Evolutionary conservation across 2,888 invertebrate species (phyloP).

Genomic region (Teinopalpus imperialis): DNA sequence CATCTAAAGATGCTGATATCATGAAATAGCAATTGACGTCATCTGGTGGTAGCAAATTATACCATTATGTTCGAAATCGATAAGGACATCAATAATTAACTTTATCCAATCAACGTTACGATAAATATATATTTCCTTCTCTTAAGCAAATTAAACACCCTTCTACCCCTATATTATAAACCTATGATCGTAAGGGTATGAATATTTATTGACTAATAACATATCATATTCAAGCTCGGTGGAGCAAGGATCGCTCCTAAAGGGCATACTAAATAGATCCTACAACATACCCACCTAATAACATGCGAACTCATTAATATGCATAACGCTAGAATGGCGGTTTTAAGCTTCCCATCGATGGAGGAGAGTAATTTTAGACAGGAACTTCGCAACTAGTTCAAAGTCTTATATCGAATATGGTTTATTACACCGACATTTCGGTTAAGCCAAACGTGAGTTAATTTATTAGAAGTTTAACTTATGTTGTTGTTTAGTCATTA

Average conservation of each 20-base stretch:
- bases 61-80: no score
- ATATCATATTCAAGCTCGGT: slow-evolving; percentile 37
- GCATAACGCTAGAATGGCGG: slow-evolving; percentile 63
- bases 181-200: no score
- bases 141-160: no score
- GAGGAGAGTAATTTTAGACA: slow-evolving; percentile 56
- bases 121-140: no score
- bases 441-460: slow-evolving; percentile 33
- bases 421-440: slow-evolving; percentile 53
- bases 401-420: slow-evolving; percentile 57
- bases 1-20: background rate
- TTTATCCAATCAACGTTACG: no score
- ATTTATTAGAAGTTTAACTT: slow-evolving; percentile 42
- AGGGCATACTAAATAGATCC: slow-evolving; percentile 36
- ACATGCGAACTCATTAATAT: slow-evolving; percentile 68
- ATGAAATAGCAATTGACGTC: no score
- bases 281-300: slow-evolving; percentile 53
- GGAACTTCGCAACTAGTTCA: slow-evolving; percentile 73
- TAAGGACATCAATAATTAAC: no score
- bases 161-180: no score
- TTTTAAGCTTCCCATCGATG: slow-evolving; percentile 59
- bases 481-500: slow-evolving; percentile 31
- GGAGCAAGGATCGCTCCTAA: slow-evolving; percentile 42
- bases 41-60: no score
- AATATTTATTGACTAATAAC: slow-evolving; percentile 43